Evolutionary conservation across 1,140 invertebrate species (phyloP).

Genomic region (Drosophila teissieri): DNA sequence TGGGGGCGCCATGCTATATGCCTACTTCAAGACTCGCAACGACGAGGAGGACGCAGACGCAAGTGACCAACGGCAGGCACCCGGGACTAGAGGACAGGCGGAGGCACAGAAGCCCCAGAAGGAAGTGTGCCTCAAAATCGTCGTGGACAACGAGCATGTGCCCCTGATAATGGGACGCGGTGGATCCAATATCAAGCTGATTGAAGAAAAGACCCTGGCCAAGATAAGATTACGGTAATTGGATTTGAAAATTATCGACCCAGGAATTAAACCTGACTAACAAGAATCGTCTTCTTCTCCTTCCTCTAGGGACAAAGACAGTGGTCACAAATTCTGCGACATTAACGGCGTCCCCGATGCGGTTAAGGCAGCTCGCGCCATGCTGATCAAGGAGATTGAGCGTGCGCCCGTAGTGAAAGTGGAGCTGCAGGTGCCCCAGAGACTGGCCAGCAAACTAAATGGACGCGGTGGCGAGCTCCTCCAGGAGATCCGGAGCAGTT

Average conservation of each 20-base stretch:
- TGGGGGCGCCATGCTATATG: constrained; percentile 80
- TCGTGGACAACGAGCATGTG: constrained; percentile 79
- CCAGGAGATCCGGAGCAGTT: constrained; percentile 87
- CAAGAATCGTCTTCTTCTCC: neutral
- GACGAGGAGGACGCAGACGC: constrained; percentile 63
- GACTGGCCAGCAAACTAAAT: constrained; percentile 88
- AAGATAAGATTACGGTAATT: constrained; percentile 88
- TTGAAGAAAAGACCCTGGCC: constrained; percentile 89
- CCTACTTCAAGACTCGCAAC: constrained; percentile 75
- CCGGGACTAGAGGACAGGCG: constrained; percentile 13
- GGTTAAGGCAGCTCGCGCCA: constrained; percentile 88
- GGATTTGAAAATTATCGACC: constrained; percentile 13
- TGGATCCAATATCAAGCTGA: constrained; percentile 89
- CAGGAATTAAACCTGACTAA: neutral
- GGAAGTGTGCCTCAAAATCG: constrained; percentile 70
- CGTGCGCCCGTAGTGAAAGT: constrained; percentile 88
- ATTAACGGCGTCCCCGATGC: constrained; percentile 88
- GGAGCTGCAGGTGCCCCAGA: constrained; percentile 88
- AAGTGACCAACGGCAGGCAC: constrained; percentile 2
- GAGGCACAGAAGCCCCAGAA: constrained; percentile 46
- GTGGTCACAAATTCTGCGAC: constrained; percentile 87
- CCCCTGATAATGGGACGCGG: constrained; percentile 87
- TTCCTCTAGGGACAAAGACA: constrained; percentile 81
- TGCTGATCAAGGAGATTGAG: constrained; percentile 90
- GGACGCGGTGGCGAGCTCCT: constrained; percentile 89